phyloP scores from a whole-genome alignment of 1,140 invertebrate genomes.

The Nymphalis io region DNA sequence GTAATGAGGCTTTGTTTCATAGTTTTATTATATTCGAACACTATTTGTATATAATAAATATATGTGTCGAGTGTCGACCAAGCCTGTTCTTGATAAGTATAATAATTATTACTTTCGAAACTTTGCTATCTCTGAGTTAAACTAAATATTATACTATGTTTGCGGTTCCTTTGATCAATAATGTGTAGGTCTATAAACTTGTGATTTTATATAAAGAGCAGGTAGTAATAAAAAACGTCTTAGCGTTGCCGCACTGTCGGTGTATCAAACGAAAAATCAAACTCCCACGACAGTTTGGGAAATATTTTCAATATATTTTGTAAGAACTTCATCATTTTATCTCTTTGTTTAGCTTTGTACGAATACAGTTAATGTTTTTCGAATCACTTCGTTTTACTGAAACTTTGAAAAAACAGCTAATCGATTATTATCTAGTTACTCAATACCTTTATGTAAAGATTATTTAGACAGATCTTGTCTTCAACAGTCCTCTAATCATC shows the following conservation, averaged over 20 bases:
- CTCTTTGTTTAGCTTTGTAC: background rate
- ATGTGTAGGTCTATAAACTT: constrained; percentile 58
- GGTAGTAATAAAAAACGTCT: constrained; percentile 69
- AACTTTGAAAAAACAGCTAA: no score
- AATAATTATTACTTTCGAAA: background rate
- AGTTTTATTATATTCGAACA: no score
- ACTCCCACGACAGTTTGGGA: constrained; percentile 73
- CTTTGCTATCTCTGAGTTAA: background rate
- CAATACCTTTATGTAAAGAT: no score
- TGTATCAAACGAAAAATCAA: constrained; percentile 61
- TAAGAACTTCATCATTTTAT: background rate
- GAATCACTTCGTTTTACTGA: background rate
- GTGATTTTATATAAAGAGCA: constrained; percentile 68
- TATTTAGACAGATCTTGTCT: background rate
- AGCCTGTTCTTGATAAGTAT: background rate
- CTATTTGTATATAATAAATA: no score
- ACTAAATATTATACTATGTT: constrained; percentile 1
- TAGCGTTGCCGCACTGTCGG: constrained; percentile 54
- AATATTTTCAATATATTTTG: constrained; percentile 55
- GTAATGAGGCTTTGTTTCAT: no score
- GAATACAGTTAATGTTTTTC: no score
- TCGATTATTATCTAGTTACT: no score
- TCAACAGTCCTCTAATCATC: background rate
- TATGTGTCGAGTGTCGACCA: no score
- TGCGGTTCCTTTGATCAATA: constrained; percentile 62